Conservation (phyloP, 2,888 invertebrate genomes). For the Phortica okadai region DNA sequence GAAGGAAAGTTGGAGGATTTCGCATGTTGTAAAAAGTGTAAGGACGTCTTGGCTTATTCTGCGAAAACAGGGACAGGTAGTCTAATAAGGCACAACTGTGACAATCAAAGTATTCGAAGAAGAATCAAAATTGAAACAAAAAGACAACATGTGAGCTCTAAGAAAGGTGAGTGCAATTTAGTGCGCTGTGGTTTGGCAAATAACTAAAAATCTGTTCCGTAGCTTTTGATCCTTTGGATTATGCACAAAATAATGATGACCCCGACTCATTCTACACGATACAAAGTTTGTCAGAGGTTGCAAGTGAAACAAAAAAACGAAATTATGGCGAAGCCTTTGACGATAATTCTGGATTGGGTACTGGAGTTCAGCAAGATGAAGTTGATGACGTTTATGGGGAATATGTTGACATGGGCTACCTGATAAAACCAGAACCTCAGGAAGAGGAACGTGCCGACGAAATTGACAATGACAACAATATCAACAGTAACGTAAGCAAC, state of each 20-base stretch:
- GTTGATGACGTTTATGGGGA: slow-evolving; percentile 7
- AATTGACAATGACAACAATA: background rate
- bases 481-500: background rate
- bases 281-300: background rate
- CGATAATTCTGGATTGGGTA: background rate
- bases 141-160: background rate
- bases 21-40: slow-evolving; percentile 12
- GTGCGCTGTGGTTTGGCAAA: background rate
- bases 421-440: slow-evolving; percentile 13
- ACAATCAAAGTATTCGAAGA: slow-evolving; percentile 12
- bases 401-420: slow-evolving; percentile 28
- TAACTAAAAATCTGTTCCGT: background rate
- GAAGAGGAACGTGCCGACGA: background rate
- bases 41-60: slow-evolving; percentile 15
- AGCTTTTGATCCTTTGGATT: slow-evolving; percentile 6
- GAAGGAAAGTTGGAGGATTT: slow-evolving; percentile 11
- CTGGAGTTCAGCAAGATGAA: background rate
- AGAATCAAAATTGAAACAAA: background rate
- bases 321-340: slow-evolving; percentile 13
- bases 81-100: slow-evolving; percentile 23
- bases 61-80: slow-evolving; percentile 24
- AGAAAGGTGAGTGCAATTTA: background rate
- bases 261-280: background rate
- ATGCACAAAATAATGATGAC: background rate
- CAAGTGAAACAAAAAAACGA: slow-evolving; percentile 5